Evolutionary conservation across 2,113 vertebrate species (phyloP).

Genomic region (Psittacara wagleri): DNA sequence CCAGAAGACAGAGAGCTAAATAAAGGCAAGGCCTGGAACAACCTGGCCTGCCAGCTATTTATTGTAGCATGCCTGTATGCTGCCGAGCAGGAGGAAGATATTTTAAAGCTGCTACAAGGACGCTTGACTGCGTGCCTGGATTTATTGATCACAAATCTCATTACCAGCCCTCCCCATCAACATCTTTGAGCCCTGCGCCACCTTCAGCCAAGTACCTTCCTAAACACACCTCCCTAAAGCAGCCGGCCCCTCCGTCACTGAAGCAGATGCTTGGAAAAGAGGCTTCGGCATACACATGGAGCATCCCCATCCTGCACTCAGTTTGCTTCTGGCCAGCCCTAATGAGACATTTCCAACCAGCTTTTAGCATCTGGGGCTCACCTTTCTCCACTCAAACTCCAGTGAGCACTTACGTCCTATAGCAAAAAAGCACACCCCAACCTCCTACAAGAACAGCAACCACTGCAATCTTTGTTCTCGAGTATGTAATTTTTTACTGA

Average conservation of each 20-base stretch:
- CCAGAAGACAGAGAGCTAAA: slow-evolving; percentile 40
- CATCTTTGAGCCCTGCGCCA: background rate
- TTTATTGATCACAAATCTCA: background rate
- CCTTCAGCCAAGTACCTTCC: background rate
- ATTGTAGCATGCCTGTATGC: background rate
- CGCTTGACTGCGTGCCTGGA: background rate
- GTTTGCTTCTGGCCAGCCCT: background rate
- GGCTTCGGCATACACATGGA: background rate
- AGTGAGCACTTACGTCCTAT: background rate
- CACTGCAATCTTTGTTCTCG: slow-evolving; percentile 64
- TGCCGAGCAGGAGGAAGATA: background rate
- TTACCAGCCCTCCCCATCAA: background rate
- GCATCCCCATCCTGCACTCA: background rate
- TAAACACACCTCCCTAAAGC: background rate
- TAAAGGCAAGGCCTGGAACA: slow-evolving; percentile 39
- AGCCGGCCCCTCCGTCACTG: background rate
- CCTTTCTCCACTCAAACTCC: background rate
- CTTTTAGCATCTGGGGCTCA: background rate
- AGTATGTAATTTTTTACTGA: slow-evolving; percentile 82
- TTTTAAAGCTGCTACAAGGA: slow-evolving; percentile 21
- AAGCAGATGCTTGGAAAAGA: background rate
- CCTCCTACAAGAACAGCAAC: background rate
- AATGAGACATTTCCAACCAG: background rate
- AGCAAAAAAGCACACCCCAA: background rate
- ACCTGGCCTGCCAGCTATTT: slow-evolving; percentile 49